Evolutionary conservation across 2,888 invertebrate genomes (phyloP).

Genomic region (Drosophila acutilabella): DNA sequence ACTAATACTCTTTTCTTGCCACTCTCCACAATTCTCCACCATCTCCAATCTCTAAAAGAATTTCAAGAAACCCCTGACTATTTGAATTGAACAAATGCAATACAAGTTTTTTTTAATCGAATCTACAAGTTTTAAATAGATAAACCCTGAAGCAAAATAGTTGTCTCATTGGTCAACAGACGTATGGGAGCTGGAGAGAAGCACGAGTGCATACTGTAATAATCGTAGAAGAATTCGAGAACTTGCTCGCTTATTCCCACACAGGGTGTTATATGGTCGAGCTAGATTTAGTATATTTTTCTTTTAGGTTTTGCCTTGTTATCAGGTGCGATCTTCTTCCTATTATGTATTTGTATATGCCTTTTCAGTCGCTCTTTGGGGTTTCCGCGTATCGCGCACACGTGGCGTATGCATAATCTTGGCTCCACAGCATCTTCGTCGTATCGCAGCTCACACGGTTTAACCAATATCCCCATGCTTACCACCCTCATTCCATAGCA

Average conservation of each 20-base stretch:
- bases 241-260: too few relatives aligned
- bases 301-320: conserved; percentile 4
- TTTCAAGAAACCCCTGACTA: too few relatives aligned
- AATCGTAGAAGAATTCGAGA: too few relatives aligned
- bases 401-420: conserved; percentile 72
- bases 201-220: too few relatives aligned
- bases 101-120: too few relatives aligned
- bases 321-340: conserved; percentile 47
- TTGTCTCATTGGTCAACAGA: too few relatives aligned
- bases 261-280: background rate
- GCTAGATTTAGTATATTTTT: background rate
- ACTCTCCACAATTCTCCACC: background rate
- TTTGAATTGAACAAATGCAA: too few relatives aligned
- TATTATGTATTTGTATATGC: conserved; percentile 56
- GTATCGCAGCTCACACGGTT: conserved; percentile 48
- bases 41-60: too few relatives aligned
- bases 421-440: conserved; percentile 38
- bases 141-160: too few relatives aligned
- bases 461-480: conserved; percentile 29
- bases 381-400: conserved; percentile 14
- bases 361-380: conserved; percentile 3
- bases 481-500: background rate
- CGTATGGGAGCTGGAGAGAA: too few relatives aligned
- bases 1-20: background rate
- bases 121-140: too few relatives aligned